Conservation (phyloP, 2,797 vertebrate species). For the Sebastiscus albofasciatus region DNA sequence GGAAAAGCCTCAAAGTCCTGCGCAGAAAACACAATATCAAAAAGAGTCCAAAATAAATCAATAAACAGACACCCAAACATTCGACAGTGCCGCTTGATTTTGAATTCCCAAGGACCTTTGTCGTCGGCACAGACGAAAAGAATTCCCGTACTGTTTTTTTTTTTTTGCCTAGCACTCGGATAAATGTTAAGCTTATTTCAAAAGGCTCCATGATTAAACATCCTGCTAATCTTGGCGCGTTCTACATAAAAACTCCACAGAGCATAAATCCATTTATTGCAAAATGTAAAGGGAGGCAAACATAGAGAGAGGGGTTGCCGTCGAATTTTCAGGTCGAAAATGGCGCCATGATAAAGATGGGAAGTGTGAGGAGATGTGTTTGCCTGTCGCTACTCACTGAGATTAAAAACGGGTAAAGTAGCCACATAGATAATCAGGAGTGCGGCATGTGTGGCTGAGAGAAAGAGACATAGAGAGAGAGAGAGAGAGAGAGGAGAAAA, state of each 20-base stretch:
- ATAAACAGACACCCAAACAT: conserved; percentile 49
- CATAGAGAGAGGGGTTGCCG: conserved; percentile 19
- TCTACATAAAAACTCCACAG: conserved; percentile 60
- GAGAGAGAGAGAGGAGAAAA: not conserved
- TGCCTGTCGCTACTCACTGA: conserved; percentile 1
- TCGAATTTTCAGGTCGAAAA: conserved; percentile 42
- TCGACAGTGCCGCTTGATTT: conserved; percentile 49
- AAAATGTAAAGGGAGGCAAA: conserved; percentile 30
- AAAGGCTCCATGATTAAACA: conserved; percentile 72
- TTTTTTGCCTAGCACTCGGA: conserved; percentile 31
- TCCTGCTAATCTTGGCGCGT: conserved; percentile 65
- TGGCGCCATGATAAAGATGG: conserved; percentile 14
- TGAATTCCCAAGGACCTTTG: conserved; percentile 48
- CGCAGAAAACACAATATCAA: conserved; percentile 42
- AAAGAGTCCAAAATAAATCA: conserved; percentile 61
- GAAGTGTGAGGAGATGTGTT: conserved; percentile 3
- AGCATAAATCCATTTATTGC: conserved; percentile 61
- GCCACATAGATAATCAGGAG: conserved; percentile 10
- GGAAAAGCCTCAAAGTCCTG: conserved; percentile 43
- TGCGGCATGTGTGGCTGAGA: conserved; percentile 14
- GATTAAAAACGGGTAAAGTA: conserved; percentile 48
- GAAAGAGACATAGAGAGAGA: not conserved
- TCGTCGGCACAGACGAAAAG: conserved; percentile 29
- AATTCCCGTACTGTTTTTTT: conserved; percentile 32
- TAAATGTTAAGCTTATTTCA: conserved; percentile 73